These are phyloP conservation scores for Eurosta solidaginis DNA, from an alignment of 1,140 invertebrate genomes.

Conservation along the genomic window DNA sequence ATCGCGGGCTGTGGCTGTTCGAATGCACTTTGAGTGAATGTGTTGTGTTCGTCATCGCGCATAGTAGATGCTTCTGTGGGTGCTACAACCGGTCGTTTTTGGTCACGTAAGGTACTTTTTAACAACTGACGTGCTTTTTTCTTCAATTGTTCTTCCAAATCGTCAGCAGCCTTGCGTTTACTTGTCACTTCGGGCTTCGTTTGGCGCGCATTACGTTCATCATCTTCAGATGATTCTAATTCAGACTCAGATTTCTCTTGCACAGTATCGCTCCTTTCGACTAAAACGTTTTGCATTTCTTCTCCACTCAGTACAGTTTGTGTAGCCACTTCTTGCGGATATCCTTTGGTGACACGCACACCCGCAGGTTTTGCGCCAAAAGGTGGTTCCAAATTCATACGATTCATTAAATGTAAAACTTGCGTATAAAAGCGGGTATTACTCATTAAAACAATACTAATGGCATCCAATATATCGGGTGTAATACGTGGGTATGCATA, in stretches of 20 bases:
- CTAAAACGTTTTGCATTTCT: background rate
- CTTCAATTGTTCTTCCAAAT: conserved; percentile 24
- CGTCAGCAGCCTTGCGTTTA: conserved; percentile 1
- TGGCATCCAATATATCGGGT: conserved; percentile 74
- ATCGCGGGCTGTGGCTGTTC: background rate
- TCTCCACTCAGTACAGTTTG: conserved; percentile 7
- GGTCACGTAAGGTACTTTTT: background rate
- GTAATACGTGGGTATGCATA: conserved; percentile 80
- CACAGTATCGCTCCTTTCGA: background rate
- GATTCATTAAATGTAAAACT: conserved; percentile 93
- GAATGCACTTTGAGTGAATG: conserved; percentile 9
- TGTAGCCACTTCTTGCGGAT: conserved; percentile 10
- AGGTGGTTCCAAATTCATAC: conserved; percentile 89
- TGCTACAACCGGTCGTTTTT: background rate
- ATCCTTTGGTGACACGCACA: background rate
- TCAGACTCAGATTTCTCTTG: conserved; percentile 25
- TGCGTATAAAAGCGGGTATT: conserved; percentile 85
- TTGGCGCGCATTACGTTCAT: background rate
- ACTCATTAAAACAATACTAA: conserved; percentile 73
- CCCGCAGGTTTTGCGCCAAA: conserved; percentile 62
- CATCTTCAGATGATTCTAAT: conserved; percentile 34
- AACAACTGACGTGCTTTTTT: conserved; percentile 31
- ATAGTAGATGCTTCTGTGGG: background rate
- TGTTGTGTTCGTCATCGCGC: background rate
- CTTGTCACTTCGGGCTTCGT: background rate